Evolutionary conservation across 2,797 vertebrate genomes (phyloP).

Genomic region (Hydrocynus forskahlii): DNA sequence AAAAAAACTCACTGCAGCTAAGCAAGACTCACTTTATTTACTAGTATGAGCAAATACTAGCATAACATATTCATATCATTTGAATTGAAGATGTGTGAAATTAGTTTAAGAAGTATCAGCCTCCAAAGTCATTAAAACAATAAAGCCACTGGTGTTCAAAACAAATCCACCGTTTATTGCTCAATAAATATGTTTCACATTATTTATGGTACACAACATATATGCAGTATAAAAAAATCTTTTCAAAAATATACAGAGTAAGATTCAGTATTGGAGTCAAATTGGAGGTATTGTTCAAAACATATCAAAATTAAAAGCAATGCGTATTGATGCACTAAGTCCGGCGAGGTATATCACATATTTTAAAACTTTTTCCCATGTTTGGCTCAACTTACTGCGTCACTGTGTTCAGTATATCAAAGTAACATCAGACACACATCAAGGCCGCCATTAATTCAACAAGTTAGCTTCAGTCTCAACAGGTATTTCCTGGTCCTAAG

Average conservation of each 20-base stretch:
- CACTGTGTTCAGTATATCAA: not conserved
- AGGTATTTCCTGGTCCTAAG: not conserved
- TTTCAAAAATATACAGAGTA: not conserved
- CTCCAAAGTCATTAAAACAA: not conserved
- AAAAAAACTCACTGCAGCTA: not conserved
- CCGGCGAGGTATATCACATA: not conserved
- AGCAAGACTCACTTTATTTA: not conserved
- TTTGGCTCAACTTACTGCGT: not conserved
- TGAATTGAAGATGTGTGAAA: not conserved
- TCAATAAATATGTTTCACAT: conserved; percentile 27
- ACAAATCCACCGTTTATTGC: not conserved
- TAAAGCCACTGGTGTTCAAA: not conserved
- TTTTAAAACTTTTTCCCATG: not conserved
- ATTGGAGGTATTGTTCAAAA: not conserved
- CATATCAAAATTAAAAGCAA: not conserved
- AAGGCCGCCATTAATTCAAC: not conserved
- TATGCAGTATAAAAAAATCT: conserved; percentile 3
- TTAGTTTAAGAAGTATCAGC: not conserved
- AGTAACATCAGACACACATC: not conserved
- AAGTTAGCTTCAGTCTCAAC: not conserved
- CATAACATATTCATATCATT: not conserved
- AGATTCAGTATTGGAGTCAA: not conserved
- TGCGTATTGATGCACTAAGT: not conserved
- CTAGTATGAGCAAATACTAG: not conserved
- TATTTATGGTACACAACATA: conserved; percentile 12